A percentile compares a stretch with the other conserved stretches of the same genome.
These are phyloP conservation scores for Synanceia verrucosa DNA, from an alignment of 2,797 vertebrate species.

Conservation along the genomic window DNA sequence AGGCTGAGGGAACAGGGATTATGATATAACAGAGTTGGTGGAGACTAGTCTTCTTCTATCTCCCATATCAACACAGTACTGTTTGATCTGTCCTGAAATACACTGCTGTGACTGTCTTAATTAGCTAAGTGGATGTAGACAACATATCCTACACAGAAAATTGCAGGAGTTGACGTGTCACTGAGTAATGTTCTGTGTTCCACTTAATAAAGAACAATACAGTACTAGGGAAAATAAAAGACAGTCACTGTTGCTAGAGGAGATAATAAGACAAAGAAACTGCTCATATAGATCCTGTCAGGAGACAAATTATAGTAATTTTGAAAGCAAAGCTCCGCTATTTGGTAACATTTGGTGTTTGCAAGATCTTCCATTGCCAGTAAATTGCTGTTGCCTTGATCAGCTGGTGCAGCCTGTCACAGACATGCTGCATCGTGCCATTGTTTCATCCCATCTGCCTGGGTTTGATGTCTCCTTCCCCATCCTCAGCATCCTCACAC, in stretches of 20 bases:
- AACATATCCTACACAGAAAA: slow-evolving; percentile 71
- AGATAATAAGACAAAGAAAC: slow-evolving; percentile 60
- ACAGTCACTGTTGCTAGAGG: slow-evolving; percentile 42
- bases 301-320: slow-evolving; percentile 66
- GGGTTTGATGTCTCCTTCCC: slow-evolving; percentile 66
- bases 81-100: slow-evolving; percentile 77
- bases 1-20: slow-evolving; percentile 79
- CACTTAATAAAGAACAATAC: slow-evolving; percentile 73
- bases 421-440: slow-evolving; percentile 44
- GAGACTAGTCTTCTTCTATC: slow-evolving; percentile 73
- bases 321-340: slow-evolving; percentile 66
- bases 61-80: slow-evolving; percentile 72
- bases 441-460: slow-evolving; percentile 76
- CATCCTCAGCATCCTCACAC: slow-evolving; percentile 48
- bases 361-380: slow-evolving; percentile 60
- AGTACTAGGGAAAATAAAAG: slow-evolving; percentile 63
- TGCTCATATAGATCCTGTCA: slow-evolving; percentile 60
- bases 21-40: slow-evolving; percentile 78
- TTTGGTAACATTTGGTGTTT: slow-evolving; percentile 75
- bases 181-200: slow-evolving; percentile 63
- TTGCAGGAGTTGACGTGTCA: slow-evolving; percentile 67
- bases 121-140: slow-evolving; percentile 77
- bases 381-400: slow-evolving; percentile 70
- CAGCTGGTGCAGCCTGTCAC: slow-evolving; percentile 63
- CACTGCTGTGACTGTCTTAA: slow-evolving; percentile 77